A percentile compares a stretch with the other conserved stretches of the same genome.
Conservation (phyloP, 2,797 vertebrate species). For the Lepilemur ruficaudatus region DNA sequence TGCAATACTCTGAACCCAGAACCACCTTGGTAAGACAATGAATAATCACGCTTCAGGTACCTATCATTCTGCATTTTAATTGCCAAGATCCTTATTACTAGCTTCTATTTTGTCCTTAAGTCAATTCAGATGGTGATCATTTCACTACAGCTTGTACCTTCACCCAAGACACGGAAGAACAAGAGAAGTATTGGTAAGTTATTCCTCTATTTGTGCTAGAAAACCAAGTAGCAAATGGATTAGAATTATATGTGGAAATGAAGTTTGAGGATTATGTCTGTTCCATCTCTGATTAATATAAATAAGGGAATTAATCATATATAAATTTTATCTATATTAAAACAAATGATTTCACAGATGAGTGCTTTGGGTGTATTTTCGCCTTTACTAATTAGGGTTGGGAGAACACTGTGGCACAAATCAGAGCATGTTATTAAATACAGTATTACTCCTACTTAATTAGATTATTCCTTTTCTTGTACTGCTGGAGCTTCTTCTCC, state of each 20-base stretch:
- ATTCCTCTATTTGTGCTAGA: background rate
- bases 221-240: background rate
- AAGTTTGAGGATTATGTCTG: background rate
- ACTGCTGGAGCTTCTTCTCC: background rate
- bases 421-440: background rate
- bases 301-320: background rate
- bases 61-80: background rate
- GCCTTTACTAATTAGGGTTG: background rate
- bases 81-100: background rate
- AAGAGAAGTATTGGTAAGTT: background rate
- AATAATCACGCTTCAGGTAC: background rate
- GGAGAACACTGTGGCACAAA: background rate
- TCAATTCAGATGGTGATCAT: background rate
- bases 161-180: background rate
- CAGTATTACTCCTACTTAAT: background rate
- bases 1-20: background rate
- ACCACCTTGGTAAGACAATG: background rate
- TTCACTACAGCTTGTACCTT: background rate
- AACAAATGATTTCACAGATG: background rate
- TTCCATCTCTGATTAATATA: background rate
- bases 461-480: background rate
- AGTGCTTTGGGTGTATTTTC: background rate
- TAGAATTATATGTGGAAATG: background rate
- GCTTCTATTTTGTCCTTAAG: background rate
- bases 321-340: background rate